A percentile compares a stretch with the other conserved stretches of the same genome.
These are phyloP conservation scores for Scrobipalpa atriplicella DNA, from an alignment of 2,888 invertebrate genomes.

Conservation along the genomic window DNA sequence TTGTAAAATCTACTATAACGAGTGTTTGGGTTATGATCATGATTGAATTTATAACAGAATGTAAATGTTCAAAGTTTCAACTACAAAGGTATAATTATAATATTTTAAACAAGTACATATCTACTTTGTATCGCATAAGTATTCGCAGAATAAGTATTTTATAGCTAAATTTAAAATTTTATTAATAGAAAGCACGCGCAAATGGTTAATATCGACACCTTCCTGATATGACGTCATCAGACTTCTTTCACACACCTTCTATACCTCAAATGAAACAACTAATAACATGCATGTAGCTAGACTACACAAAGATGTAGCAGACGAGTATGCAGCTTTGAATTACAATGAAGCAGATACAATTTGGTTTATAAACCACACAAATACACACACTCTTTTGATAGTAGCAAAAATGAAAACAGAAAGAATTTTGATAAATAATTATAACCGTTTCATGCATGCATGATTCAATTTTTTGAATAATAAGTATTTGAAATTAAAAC, in stretches of 20 bases:
- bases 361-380: not conserved
- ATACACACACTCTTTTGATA: not conserved
- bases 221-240: constrained; percentile 62
- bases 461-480: not conserved
- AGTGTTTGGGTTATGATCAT: constrained; percentile 48
- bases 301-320: not conserved
- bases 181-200: constrained; percentile 47
- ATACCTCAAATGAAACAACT: not conserved
- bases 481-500: constrained; percentile 22
- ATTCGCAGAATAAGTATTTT: constrained; percentile 52
- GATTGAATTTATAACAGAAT: constrained; percentile 26
- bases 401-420: not conserved
- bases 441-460: not conserved
- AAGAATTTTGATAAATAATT: not conserved
- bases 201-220: constrained; percentile 46
- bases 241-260: constrained; percentile 41
- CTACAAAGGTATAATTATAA: constrained; percentile 45
- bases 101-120: constrained; percentile 27
- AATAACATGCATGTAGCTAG: not conserved
- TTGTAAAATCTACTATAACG: constrained; percentile 78
- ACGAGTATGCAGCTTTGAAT: not conserved
- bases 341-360: not conserved
- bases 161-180: constrained; percentile 39
- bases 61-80: constrained; percentile 41
- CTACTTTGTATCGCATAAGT: constrained; percentile 56